Percentiles rank a stretch among this genome's conserved stretches.
Evolutionary conservation across 2,888 invertebrate species (phyloP).

Genomic region (Drosophila pseudotakahashii): DNA sequence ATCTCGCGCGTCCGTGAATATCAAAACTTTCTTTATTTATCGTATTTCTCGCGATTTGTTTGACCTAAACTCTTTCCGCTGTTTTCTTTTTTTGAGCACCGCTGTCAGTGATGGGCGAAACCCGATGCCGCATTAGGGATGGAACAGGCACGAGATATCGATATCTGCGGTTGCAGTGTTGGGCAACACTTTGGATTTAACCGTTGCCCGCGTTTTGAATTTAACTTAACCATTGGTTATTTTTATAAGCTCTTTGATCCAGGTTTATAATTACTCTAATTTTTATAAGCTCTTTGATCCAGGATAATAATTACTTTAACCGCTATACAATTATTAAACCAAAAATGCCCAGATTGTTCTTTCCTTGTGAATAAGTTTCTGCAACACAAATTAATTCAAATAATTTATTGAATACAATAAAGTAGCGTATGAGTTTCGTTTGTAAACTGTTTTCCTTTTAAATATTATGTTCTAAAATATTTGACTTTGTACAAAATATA

Average conservation of each 20-base stretch:
- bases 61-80: constrained; percentile 10
- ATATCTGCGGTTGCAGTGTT: background rate
- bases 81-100: constrained; percentile 21
- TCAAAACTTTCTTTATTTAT: background rate
- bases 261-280: background rate
- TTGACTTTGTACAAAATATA: constrained; percentile 79
- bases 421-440: constrained; percentile 70
- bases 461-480: constrained; percentile 75
- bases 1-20: constrained; percentile 49
- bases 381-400: constrained; percentile 39
- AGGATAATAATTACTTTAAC: too few relatives aligned
- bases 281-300: background rate
- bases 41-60: constrained; percentile 26
- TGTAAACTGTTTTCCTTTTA: constrained; percentile 47
- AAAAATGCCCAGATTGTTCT: too few relatives aligned
- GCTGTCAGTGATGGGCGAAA: constrained; percentile 26
- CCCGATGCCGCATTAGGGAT: constrained; percentile 1
- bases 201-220: background rate
- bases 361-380: background rate
- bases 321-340: too few relatives aligned
- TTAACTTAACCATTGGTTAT: background rate
- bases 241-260: background rate
- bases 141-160: background rate
- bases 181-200: background rate
- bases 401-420: constrained; percentile 74